Conservation (phyloP, 2,888 invertebrate species). For the Megastigmus dorsalis region DNA sequence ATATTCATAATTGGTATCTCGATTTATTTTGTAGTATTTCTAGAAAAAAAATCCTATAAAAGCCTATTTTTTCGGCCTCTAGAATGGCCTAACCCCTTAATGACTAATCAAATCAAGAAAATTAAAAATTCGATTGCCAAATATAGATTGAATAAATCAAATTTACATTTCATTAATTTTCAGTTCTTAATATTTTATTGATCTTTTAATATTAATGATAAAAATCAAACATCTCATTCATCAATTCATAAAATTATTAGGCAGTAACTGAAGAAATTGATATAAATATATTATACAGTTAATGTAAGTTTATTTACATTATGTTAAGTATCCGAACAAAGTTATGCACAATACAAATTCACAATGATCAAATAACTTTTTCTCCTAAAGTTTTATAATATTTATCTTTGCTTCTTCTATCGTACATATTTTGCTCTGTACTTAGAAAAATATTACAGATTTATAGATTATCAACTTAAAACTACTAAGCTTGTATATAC, state of each 20-base stretch:
- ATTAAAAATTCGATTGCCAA: background rate
- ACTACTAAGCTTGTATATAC: background rate
- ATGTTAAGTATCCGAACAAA: conserved; percentile 34
- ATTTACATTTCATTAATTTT: background rate
- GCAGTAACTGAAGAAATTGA: background rate
- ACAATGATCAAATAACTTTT: conserved; percentile 27
- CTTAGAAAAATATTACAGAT: conserved; percentile 20
- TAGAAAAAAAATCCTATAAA: too few relatives aligned
- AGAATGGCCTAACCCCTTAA: too few relatives aligned
- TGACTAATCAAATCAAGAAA: background rate
- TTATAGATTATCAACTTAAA: conserved; percentile 2
- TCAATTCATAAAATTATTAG: conserved; percentile 9
- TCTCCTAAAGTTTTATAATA: conserved; percentile 10
- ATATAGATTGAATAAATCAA: background rate
- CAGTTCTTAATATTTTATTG: conserved; percentile 11
- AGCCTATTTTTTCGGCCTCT: too few relatives aligned
- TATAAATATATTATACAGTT: background rate
- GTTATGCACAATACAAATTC: conserved; percentile 32
- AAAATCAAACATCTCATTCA: background rate
- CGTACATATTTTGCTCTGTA: conserved; percentile 19
- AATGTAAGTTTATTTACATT: conserved; percentile 51
- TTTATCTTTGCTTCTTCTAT: conserved; percentile 23
- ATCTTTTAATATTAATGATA: background rate
- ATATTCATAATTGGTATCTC: too few relatives aligned
- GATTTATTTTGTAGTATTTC: too few relatives aligned